These are phyloP conservation scores for Hylomyscus alleni DNA, from an alignment of 2,797 vertebrate genomes.

Conservation along the genomic window DNA sequence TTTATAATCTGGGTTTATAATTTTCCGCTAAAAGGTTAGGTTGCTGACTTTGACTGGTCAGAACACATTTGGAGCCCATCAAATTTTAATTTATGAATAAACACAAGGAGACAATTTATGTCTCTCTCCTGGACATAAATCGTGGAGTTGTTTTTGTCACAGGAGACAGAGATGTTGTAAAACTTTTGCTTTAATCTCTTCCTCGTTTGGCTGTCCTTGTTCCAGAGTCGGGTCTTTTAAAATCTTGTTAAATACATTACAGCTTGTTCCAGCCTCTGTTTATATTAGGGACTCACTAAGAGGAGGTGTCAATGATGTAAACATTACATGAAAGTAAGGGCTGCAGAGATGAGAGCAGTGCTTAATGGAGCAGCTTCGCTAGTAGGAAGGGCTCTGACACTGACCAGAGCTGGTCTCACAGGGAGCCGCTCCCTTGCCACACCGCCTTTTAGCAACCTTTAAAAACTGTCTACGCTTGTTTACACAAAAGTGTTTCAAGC, in stretches of 20 bases:
- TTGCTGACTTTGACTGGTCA: constrained; percentile 64
- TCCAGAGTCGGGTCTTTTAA: constrained; percentile 69
- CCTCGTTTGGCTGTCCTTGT: constrained; percentile 77
- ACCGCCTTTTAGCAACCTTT: constrained; percentile 84
- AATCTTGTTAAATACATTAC: constrained; percentile 84
- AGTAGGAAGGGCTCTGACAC: constrained; percentile 81
- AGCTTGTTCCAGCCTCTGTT: constrained; percentile 84
- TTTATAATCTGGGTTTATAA: constrained; percentile 71
- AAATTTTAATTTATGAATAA: constrained; percentile 81
- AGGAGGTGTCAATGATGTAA: constrained; percentile 84
- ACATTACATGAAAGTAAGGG: constrained; percentile 83
- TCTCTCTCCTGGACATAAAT: constrained; percentile 77
- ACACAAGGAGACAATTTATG: constrained; percentile 45
- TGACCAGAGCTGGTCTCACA: constrained; percentile 84
- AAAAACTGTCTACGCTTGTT: constrained; percentile 85
- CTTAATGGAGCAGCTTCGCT: constrained; percentile 82
- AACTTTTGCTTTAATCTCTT: constrained; percentile 74
- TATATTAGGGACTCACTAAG: constrained; percentile 81
- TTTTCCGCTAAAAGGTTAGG: constrained; percentile 77
- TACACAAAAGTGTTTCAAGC: constrained; percentile 88
- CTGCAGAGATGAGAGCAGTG: constrained; percentile 79
- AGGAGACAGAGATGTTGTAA: constrained; percentile 65
- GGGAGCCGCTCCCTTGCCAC: constrained; percentile 82
- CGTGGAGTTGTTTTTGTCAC: constrained; percentile 61
- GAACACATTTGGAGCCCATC: constrained; percentile 80